Base-by-base conservation (phyloP, 1,140 invertebrate genomes). In the Diuraphis noxia region DNA sequence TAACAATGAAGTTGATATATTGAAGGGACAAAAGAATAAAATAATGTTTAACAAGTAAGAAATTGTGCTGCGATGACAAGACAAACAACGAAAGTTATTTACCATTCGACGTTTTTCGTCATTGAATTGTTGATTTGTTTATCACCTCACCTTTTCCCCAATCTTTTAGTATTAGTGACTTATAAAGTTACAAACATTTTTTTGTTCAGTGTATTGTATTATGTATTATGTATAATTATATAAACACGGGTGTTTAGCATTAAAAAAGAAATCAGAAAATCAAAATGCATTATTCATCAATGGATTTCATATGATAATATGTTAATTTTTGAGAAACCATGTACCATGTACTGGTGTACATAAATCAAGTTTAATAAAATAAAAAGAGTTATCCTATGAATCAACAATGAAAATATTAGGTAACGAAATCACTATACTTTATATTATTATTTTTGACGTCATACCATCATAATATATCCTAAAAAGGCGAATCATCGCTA, bases 301-400 rank as follows among this genome's bases (percentile, higher is more conserved):
- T 17, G 56, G 56, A 72, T n/a, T 72, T n/a, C n/a, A 72, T n/a
- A 72, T n/a, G n/a, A 72, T 72, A 72, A 72, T 72, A 72, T n/a
- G 56, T 34, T 72, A 72, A 72, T 72, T n/a, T n/a, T 0, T n/a
- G 9, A 72, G 13, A 72, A 72, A 72, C 56, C 13, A 1, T 72
- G 17, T 72, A 72, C 56, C 13, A 1, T 72, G 17, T 72, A n/a
- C 56, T n/a, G 30, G 30, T n/a, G 56, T n/a, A 63, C 56, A n/a
- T 72, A 72, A 72, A 72, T 72, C 56, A 72, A 72, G n/a, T n/a
- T 72, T 72, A 72, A 72, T 72, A 72, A 72, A 72, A 72, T 72
- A 6, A 17, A 72, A 30, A 72, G 30, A 19, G 56, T 72, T 4
- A 72, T 72, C 56, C n/a, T n/a, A 72, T 72, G 56, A 72, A 72